phyloP scores from a whole-genome alignment of 2,797 vertebrate genomes.

The Acomys russatus region DNA sequence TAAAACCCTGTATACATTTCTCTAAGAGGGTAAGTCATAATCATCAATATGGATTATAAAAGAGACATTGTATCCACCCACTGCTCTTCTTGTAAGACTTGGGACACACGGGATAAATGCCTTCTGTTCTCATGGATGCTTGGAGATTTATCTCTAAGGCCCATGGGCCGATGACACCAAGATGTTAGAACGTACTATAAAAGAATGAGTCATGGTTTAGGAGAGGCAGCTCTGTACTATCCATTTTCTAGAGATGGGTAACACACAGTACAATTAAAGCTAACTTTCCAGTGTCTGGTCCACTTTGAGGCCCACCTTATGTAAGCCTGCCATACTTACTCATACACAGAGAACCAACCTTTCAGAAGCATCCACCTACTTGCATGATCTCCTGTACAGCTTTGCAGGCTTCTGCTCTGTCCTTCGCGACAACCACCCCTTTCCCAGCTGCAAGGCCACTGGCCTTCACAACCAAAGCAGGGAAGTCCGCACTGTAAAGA shows the following conservation, averaged over 20 bases:
- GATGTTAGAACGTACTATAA: not conserved
- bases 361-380: conserved; percentile 86
- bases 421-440: conserved; percentile 95
- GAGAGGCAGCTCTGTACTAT: not conserved
- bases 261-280: not conserved
- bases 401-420: conserved; percentile 95
- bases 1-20: not conserved
- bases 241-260: not conserved
- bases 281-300: not conserved
- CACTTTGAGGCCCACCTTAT: not conserved
- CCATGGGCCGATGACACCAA: not conserved
- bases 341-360: not conserved
- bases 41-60: not conserved
- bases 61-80: not conserved
- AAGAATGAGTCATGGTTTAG: not conserved
- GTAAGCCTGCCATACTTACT: not conserved
- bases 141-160: not conserved
- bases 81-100: not conserved
- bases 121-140: not conserved
- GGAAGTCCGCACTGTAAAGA: conserved; percentile 93
- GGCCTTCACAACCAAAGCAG: conserved; percentile 97
- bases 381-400: conserved; percentile 97
- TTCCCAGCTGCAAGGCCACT: conserved; percentile 98
- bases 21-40: not conserved
- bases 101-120: not conserved